Evolutionary conservation across 2,888 invertebrate species (phyloP).

Genomic region (Adineta ricciae): DNA sequence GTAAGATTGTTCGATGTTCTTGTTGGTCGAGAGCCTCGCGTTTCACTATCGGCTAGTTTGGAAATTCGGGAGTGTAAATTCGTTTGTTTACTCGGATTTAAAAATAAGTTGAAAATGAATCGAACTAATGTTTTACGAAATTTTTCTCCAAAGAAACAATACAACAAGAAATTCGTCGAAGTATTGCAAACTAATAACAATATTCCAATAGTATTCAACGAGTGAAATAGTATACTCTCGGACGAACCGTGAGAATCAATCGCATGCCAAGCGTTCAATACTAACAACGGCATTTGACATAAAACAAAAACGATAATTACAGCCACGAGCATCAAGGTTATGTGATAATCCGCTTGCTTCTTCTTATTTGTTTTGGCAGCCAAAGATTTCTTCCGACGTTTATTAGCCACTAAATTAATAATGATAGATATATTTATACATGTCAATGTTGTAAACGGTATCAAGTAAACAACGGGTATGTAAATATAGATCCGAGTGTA

Average conservation of each 20-base stretch:
- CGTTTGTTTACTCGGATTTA: not conserved
- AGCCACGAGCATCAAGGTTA: slow-evolving; percentile 85
- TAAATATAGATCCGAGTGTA: not conserved
- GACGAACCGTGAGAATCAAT: slow-evolving; percentile 55
- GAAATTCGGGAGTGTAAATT: not conserved
- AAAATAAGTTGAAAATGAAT: not conserved
- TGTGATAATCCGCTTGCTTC: slow-evolving; percentile 48
- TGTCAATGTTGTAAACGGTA: not conserved
- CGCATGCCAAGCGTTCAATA: slow-evolving; percentile 62
- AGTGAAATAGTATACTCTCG: slow-evolving; percentile 55
- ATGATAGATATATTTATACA: not conserved
- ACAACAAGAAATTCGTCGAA: slow-evolving; percentile 91
- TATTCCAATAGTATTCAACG: slow-evolving; percentile 55
- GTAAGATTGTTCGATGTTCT: not conserved
- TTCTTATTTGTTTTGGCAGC: not conserved
- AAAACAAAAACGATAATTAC: slow-evolving; percentile 87
- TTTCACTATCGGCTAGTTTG: not conserved
- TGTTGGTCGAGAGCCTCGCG: not conserved
- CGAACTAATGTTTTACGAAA: slow-evolving; percentile 58
- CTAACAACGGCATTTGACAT: slow-evolving; percentile 63
- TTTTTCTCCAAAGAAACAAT: slow-evolving; percentile 92
- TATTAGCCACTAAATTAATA: not conserved
- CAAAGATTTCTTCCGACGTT: not conserved
- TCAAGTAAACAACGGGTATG: not conserved
- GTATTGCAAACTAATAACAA: slow-evolving; percentile 89